A percentile compares a stretch with the other conserved stretches of the same genome.
Conservation (phyloP, 64 coral and sea anemone genomes). For the Stichodactyla mertensii region DNA sequence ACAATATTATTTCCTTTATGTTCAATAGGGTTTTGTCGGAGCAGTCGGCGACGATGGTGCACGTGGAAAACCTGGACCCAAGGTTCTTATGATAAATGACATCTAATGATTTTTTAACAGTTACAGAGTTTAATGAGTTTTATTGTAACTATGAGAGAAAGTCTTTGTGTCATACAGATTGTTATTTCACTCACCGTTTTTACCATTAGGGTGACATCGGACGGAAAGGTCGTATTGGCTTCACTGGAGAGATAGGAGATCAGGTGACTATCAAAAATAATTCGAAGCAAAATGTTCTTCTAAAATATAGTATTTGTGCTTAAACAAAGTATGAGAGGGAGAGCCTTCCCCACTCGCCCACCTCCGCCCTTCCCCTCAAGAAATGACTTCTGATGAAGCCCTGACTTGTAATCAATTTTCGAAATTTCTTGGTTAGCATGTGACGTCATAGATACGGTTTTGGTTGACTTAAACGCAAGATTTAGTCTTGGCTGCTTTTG, state of each 20-base stretch:
- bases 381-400: too few species aligned
- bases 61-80: constrained; percentile 30
- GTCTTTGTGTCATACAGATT: too few species aligned
- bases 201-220: not conserved
- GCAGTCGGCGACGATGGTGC: constrained; percentile 13
- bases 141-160: too few species aligned
- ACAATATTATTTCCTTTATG: not conserved
- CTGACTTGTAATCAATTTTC: too few species aligned
- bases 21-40: constrained; percentile 33
- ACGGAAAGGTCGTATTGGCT: not conserved
- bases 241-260: constrained; percentile 8
- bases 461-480: too few species aligned
- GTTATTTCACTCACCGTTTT: not conserved
- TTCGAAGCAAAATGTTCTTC: too few species aligned
- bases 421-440: too few species aligned
- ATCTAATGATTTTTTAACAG: not conserved
- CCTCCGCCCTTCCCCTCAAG: too few species aligned
- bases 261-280: not conserved
- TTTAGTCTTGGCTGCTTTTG: not conserved
- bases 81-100: not conserved
- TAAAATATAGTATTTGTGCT: not conserved
- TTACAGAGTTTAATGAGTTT: too few species aligned
- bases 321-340: too few species aligned
- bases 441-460: too few species aligned
- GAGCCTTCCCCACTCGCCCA: too few species aligned